Conservation (phyloP, 2,113 vertebrate species). For the Cheirogaleus medius region DNA sequence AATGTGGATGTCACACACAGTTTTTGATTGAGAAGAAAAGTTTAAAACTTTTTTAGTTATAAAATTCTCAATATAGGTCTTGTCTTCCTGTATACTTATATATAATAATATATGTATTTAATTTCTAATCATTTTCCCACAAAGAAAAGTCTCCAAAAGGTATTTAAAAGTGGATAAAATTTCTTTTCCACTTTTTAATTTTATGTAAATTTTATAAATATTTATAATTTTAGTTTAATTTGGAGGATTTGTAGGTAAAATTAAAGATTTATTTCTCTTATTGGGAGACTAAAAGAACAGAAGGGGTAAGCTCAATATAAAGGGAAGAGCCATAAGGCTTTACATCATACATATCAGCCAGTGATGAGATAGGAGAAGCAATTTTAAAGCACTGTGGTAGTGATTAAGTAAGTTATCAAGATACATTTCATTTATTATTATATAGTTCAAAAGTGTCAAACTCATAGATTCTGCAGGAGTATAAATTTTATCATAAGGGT, state of each 20-base stretch:
- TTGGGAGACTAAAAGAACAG: neutral
- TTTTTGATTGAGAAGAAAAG: neutral
- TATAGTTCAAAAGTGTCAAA: neutral
- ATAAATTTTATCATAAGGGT: neutral
- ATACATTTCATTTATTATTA: neutral
- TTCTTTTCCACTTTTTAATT: neutral
- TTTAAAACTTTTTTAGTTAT: neutral
- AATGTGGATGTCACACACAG: neutral
- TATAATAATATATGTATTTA: neutral
- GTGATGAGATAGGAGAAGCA: neutral
- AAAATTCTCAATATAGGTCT: neutral
- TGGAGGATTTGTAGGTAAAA: neutral
- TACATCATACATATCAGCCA: neutral
- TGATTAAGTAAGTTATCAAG: neutral
- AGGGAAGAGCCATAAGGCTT: neutral
- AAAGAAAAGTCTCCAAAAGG: neutral
- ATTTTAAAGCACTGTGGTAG: neutral
- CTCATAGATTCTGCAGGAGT: neutral
- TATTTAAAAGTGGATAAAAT: neutral
- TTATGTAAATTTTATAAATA: neutral
- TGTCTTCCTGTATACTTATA: neutral
- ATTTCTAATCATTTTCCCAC: neutral
- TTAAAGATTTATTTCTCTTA: neutral
- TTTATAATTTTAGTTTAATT: neutral
- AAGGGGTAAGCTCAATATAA: neutral